Conservation (phyloP, 1,140 invertebrate species). For the Macrobrachium nipponense region DNA sequence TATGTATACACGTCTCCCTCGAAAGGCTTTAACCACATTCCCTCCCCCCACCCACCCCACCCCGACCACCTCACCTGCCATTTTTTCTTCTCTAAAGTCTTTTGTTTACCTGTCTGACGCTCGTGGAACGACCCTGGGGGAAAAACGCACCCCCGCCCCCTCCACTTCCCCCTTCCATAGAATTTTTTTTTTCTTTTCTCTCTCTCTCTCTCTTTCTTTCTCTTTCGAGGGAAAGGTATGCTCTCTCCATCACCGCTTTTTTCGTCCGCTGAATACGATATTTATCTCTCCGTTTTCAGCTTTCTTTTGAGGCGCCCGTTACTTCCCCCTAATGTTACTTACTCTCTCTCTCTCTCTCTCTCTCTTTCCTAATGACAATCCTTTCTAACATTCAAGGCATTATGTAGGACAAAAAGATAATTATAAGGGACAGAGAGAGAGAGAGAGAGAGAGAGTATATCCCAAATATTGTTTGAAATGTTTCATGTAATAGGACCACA, state of each 20-base stretch:
- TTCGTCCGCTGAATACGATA: background rate
- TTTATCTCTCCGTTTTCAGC: background rate
- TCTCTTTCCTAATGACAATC: background rate
- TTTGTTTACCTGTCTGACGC: no score
- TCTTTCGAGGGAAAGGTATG: background rate
- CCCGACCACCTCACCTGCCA: no score
- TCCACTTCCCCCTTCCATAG: background rate
- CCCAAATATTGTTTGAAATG: no score
- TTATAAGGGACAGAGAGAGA: no score
- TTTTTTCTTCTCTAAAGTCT: no score
- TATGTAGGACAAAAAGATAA: background rate
- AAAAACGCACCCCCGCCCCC: background rate
- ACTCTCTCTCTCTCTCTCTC: background rate
- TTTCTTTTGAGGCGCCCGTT: background rate
- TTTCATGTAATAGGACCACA: background rate
- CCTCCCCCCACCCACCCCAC: no score
- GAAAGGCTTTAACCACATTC: no score
- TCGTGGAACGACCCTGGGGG: no score
- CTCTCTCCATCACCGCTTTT: background rate
- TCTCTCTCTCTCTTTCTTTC: background rate
- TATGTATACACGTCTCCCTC: no score
- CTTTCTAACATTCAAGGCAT: no score
- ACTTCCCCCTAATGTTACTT: background rate
- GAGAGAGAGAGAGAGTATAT: no score
- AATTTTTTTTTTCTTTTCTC: background rate